phyloP scores from a whole-genome alignment of 2,888 invertebrate species.

The Gibbula magus region DNA sequence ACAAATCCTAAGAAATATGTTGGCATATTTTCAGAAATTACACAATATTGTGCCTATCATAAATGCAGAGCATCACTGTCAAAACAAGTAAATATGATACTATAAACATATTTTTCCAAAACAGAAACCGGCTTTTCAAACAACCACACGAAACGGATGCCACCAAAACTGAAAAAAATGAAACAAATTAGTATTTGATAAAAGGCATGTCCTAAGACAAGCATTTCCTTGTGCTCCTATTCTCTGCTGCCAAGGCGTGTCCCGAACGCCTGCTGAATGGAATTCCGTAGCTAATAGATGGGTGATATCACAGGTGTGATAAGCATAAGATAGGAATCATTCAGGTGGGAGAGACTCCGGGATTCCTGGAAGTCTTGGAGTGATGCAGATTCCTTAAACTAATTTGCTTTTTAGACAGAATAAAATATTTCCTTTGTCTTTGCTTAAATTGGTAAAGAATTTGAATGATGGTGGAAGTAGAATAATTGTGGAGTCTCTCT shows the following conservation, averaged over 20 bases:
- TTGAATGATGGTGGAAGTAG: neutral
- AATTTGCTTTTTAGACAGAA: neutral
- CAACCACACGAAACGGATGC: neutral
- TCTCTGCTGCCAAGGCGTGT: neutral
- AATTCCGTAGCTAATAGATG: neutral
- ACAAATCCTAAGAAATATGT: too few species aligned
- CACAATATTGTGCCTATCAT: too few species aligned
- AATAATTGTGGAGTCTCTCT: neutral
- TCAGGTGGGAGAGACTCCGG: neutral
- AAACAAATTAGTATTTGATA: conserved; percentile 1
- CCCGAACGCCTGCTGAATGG: neutral
- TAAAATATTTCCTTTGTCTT: too few species aligned
- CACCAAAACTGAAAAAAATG: neutral
- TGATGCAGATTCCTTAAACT: neutral
- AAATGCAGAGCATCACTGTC: too few species aligned
- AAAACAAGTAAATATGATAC: too few species aligned
- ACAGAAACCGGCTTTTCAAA: neutral
- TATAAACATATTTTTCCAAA: neutral
- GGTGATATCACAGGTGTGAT: neutral
- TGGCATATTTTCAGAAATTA: too few species aligned
- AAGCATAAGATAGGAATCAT: neutral
- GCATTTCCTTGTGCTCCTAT: neutral
- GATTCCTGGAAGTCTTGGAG: neutral
- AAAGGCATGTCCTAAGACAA: neutral
- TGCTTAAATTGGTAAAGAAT: too few species aligned